These are phyloP conservation scores for Myanophis thanlyinensis DNA, from an alignment of 2,113 vertebrate species.

Conservation along the genomic window DNA sequence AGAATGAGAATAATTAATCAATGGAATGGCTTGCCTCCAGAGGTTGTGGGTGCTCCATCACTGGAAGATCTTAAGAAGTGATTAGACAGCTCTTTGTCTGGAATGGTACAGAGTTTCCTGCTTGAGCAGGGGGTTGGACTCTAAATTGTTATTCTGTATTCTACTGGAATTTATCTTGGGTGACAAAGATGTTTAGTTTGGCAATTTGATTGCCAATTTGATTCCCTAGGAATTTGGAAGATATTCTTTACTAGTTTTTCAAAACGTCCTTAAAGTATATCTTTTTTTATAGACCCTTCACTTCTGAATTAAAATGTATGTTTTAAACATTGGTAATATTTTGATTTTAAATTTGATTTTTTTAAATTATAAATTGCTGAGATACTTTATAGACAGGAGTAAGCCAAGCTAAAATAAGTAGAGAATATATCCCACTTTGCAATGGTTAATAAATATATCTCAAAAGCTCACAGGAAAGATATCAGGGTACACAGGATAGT, in stretches of 20 bases:
- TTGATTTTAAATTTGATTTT: not conserved
- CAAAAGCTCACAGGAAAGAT: not conserved
- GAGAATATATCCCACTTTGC: not conserved
- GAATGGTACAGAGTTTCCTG: too few relatives aligned
- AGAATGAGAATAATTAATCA: too few relatives aligned
- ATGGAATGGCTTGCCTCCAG: too few relatives aligned
- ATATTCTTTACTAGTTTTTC: not conserved
- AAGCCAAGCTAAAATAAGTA: not conserved
- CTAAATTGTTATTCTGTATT: too few relatives aligned
- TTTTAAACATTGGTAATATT: not conserved
- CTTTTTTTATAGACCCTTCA: not conserved
- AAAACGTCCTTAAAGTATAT: not conserved
- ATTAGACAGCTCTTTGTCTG: too few relatives aligned
- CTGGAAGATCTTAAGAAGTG: too few relatives aligned
- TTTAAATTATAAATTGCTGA: not conserved
- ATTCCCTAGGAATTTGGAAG: not conserved
- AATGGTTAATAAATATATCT: not conserved
- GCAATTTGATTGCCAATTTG: not conserved
- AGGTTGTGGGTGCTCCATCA: too few relatives aligned
- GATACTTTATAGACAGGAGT: not conserved
- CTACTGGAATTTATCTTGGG: not conserved
- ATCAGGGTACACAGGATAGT: not conserved
- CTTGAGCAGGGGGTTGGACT: too few relatives aligned
- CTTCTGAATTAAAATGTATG: not conserved
- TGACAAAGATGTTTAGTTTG: not conserved